Evolutionary conservation across 2,113 vertebrate species (phyloP), one percentile per base, ranked within the genome.

Genomic region (Dolichallabes microphthalmus): DNA sequence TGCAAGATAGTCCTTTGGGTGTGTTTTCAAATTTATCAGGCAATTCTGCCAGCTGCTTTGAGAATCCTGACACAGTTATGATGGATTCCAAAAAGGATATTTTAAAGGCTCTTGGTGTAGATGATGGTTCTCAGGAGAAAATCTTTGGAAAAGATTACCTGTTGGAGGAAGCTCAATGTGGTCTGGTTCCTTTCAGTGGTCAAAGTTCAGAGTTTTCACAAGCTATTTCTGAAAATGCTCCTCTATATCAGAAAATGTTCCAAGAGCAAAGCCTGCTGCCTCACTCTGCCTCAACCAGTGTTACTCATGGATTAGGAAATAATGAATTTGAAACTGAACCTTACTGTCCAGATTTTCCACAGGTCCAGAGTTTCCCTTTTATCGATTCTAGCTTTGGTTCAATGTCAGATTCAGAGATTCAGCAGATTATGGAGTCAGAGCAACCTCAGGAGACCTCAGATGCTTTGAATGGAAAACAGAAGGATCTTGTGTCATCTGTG

Each of bases 361-460:
- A 58, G 27, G 52, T 35, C 27, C 27, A 90, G 15, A 61, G 15
- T 45, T 76, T 61, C 74, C 27, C 45, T 78, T 81, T 81, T 55
- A 80, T 61, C 45, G 88, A 88, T 61, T 61, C 25, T 35, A 86
- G 10, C 50, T 35, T 35, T 66, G 80, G 50, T 30, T 53, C 85
- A 55, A 39, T 82, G 2, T 87, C 87, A 39, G 75, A 83, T 71
- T 74, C 87, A 32, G 88, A 90, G 45, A 45, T 45, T 45, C 45
- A 45, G 35, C 87, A 87, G 4, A 86, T 88, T 88, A 69, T 85
- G 60, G 88, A 89, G 82, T 58, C 57, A 0, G 86, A 88, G 63
- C 76, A 35, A 64, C 73, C 77, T 81, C 80, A 77, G 20, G 85
- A 90, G 32, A 87, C 53, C 71, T 79, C 39, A 30, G 35, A 69